Evolutionary conservation across 2,888 invertebrate genomes (phyloP).

Genomic region (Tupiocoris notatus): DNA sequence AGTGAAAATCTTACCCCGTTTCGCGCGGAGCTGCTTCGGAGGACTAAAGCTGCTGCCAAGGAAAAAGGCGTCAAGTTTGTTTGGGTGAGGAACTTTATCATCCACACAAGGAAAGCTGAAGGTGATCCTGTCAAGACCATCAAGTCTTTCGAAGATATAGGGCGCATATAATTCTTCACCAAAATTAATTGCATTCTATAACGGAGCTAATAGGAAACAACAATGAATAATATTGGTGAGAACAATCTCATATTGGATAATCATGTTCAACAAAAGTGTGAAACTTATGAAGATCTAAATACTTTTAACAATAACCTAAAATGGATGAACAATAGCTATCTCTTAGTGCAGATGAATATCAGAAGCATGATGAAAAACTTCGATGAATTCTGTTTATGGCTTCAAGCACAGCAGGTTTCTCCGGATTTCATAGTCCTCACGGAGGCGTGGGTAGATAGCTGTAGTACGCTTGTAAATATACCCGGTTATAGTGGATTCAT

Average conservation of each 20-base stretch:
- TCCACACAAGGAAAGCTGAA: no score
- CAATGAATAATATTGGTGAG: no score
- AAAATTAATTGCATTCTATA: not conserved
- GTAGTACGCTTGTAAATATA: no score
- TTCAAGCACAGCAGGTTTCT: no score
- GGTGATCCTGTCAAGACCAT: conserved; percentile 9
- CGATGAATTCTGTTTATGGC: no score
- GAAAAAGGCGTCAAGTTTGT: conserved; percentile 18
- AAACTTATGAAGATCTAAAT: not conserved
- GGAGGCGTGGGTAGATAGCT: no score
- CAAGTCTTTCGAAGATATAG: conserved; percentile 1
- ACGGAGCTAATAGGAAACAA: no score
- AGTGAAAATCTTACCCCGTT: conserved; percentile 22
- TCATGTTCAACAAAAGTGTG: not conserved
- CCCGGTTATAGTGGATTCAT: no score
- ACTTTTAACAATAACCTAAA: not conserved
- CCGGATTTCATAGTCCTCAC: no score
- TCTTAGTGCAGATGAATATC: not conserved
- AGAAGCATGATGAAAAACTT: not conserved
- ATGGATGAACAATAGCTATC: not conserved
- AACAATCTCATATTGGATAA: no score
- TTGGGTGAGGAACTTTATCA: conserved; percentile 30
- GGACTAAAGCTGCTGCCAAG: conserved; percentile 3
- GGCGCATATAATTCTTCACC: not conserved
- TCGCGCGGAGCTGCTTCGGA: conserved; percentile 9